Conservation (phyloP, 1,140 invertebrate genomes). For the Lasaia peninsularis region DNA sequence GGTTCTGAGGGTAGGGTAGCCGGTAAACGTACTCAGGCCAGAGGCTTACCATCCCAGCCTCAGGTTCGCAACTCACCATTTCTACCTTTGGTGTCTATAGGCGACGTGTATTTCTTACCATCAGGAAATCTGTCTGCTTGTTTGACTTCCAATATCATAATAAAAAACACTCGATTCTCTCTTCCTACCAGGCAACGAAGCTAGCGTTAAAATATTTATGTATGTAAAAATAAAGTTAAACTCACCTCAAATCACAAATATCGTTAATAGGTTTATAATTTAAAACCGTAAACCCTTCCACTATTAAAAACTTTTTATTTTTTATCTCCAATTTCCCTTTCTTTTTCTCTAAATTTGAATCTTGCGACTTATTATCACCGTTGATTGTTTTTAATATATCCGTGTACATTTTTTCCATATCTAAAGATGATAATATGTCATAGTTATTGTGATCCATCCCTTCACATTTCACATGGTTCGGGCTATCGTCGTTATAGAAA, state of each 20-base stretch:
- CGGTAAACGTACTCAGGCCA: no score
- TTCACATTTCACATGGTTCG: slow-evolving; percentile 81
- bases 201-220: no score
- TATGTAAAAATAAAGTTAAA: background rate
- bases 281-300: slow-evolving; percentile 88
- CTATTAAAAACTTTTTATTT: slow-evolving; percentile 79
- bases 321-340: slow-evolving; percentile 27
- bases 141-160: no score
- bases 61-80: no score
- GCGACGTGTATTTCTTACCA: no score
- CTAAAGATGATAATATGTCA: slow-evolving; percentile 84
- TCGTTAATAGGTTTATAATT: slow-evolving; percentile 81
- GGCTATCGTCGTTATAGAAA: slow-evolving; percentile 83
- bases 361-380: slow-evolving; percentile 36
- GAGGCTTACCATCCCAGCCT: no score
- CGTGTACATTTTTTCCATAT: slow-evolving; percentile 84
- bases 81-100: no score
- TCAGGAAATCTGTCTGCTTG: no score
- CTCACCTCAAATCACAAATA: slow-evolving; percentile 80
- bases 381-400: slow-evolving; percentile 76
- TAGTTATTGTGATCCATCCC: slow-evolving; percentile 87
- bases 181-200: no score
- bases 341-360: slow-evolving; percentile 14
- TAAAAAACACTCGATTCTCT: no score
- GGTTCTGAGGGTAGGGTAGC: no score